Percentiles rank a stretch among this genome's conserved stretches.
Evolutionary conservation across 2,113 vertebrate species (phyloP).

Genomic region (Neotoma lepida): DNA sequence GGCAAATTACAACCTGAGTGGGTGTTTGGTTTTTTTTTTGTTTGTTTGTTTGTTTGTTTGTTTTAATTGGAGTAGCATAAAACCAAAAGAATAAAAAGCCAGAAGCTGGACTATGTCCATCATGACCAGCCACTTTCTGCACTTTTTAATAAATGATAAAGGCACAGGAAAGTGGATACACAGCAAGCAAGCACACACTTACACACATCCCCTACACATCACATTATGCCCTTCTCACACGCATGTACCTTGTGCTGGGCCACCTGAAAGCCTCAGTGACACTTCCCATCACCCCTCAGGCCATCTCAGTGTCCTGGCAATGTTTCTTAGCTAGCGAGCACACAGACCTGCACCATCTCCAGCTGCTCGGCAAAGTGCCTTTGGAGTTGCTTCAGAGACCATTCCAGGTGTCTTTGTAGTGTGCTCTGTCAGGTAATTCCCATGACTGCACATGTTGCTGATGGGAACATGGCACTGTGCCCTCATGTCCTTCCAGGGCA

Average conservation of each 20-base stretch:
- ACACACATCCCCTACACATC: too few relatives aligned
- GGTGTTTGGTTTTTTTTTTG: neutral
- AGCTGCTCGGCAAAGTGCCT: neutral
- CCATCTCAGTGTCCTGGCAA: neutral
- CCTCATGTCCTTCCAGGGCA: neutral
- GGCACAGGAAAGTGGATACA: neutral
- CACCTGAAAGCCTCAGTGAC: neutral
- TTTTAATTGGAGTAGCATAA: constrained; percentile 41
- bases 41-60: neutral
- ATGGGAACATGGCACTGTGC: neutral
- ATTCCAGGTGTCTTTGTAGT: neutral
- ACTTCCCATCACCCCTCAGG: neutral
- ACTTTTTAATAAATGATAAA: neutral
- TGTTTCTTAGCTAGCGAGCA: neutral
- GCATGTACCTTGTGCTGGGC: neutral
- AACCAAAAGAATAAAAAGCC: constrained; percentile 48
- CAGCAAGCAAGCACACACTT: neutral
- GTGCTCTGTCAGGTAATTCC: neutral
- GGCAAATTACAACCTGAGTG: constrained; percentile 69
- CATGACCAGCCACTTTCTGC: neutral
- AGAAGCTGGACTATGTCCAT: neutral
- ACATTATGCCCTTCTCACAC: neutral
- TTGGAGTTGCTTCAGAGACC: neutral
- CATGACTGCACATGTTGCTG: neutral
- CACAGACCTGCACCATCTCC: neutral